These are phyloP conservation scores for Lordiphosa fenestrarum DNA, from an alignment of 2,888 invertebrate genomes.

Conservation along the genomic window DNA sequence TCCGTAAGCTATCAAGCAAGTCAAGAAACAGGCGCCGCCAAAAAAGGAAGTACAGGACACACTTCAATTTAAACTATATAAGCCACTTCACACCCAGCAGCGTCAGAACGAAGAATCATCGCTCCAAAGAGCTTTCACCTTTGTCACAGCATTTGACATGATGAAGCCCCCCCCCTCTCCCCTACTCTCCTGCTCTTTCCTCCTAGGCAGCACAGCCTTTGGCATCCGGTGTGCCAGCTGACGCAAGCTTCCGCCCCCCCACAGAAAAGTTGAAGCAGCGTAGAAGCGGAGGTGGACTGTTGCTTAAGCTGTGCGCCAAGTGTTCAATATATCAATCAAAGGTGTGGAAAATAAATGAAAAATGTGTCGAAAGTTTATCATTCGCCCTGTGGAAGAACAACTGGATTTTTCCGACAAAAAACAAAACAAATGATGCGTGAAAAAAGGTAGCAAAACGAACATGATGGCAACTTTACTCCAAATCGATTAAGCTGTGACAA, in stretches of 20 bases:
- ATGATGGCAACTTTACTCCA: conserved; percentile 60
- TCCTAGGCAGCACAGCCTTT: background rate
- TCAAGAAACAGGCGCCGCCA: conserved; percentile 3
- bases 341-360: conserved; percentile 77
- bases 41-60: conserved; percentile 30
- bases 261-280: conserved; percentile 10
- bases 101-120: conserved; percentile 7
- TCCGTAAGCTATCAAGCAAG: conserved; percentile 9
- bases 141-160: conserved; percentile 62
- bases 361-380: conserved; percentile 77
- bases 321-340: conserved; percentile 77
- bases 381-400: conserved; percentile 35
- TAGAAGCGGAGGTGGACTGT: conserved; percentile 37
- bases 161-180: conserved; percentile 8
- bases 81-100: conserved; percentile 33
- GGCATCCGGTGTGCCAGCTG: conserved; percentile 59
- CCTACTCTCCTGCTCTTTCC: background rate
- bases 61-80: conserved; percentile 54
- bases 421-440: conserved; percentile 65
- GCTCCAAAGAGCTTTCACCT: conserved; percentile 46
- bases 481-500: conserved; percentile 72
- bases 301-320: conserved; percentile 63
- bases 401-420: conserved; percentile 11
- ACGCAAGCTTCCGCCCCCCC: conserved; percentile 44
- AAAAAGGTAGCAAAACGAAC: conserved; percentile 55